Base-by-base conservation (phyloP, 2,113 vertebrate genomes). In the Euleptes europaea region DNA sequence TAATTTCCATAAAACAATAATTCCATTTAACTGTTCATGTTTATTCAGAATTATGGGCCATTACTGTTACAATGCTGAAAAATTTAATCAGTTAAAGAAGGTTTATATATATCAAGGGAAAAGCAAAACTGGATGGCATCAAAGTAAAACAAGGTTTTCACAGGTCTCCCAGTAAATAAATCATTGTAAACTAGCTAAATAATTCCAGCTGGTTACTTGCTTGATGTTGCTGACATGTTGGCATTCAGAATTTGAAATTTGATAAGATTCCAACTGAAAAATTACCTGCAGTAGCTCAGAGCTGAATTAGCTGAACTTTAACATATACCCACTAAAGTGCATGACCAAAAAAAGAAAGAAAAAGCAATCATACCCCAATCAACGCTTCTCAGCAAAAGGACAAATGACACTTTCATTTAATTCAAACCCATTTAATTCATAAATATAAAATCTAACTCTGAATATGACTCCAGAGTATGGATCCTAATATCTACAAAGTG, bases 11-110 rank as follows among this genome's bases (percentile, higher is more conserved):
- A 88, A 89, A 93, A 88, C 33, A 60, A 71, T 88, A 78, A 87
- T 92, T 89, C 87, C 28, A 49, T 87, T 91, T 92, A 90, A 91
- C 73, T 87, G 57, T 69, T 87, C 86, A 79, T 83, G 83, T 90
- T 92, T 94, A 91, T 91, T 92, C 44, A 93, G 94, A 92, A 88
- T 85, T 40, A 88, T 65, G 33, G 28, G 28, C 38, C 35, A 82
- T 92, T 87, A 85, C 19, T 88, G 78, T 85, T 89, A 84, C 1
- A 90, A 89, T 66, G 44, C 8, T 91, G 51, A 2, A 87, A 19
- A 84, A 81, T 81, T 84, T 78, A 71, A 89, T 66, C 0, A 65
- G 84, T 91, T 91, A 78, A 35, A 87, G 71, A 90, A 87, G 71
- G 5, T 78, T 84, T 83, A 85, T 31, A 75, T 1, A 60, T 69